Evolutionary conservation across 2,113 vertebrate species (phyloP), one percentile per base, ranked within the genome.

Genomic region (Xiphophorus hellerii): DNA sequence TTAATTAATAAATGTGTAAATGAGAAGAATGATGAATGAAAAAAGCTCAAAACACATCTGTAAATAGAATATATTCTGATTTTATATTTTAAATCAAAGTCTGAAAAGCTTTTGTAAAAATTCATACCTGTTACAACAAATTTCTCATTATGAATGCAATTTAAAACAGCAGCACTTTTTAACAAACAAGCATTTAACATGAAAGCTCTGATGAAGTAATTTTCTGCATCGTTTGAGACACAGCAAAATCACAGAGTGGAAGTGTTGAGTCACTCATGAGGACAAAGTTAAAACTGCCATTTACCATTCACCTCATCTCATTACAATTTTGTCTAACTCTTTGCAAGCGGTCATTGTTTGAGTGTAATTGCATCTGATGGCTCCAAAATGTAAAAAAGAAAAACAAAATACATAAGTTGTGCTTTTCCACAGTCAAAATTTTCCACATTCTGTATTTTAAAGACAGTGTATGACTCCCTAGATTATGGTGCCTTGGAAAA

Each of bases 191-290:
- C 83, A 76, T 80, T 91, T 81, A 85, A 88, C 84, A 86, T 15
- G 5, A 30, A 17, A 37, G 37, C 73, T 80, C 71, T 42, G 39
- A 42, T 81, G 77, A 86, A 86, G 86, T 80, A 69, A 89, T 90
- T 89, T 91, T 88, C 88, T 87, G 88, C 89, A 87, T 86, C 82
- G 79, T 84, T 90, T 90, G 82, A 84, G 67, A 74, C 66, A 27
- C 78, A 88, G 86, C 74, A 81, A 73, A 82, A 84, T 85, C 79
- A 81, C 69, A 25, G 51, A 81, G 44, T 77, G 68, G 76, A 83
- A 71, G 69, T 81, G 77, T 79, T 14, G 33, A 63, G 39, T 68
- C 33, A 7, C 77, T 79, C 44, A 66, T 13, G 39, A 76, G 51
- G 28, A 71, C 42, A 71, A 71, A 88, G 71, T 78, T 69, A 73